Evolutionary conservation across 2,797 vertebrate genomes (phyloP), one percentile per base, ranked within the genome.

Genomic region (Scolopax rusticola): DNA sequence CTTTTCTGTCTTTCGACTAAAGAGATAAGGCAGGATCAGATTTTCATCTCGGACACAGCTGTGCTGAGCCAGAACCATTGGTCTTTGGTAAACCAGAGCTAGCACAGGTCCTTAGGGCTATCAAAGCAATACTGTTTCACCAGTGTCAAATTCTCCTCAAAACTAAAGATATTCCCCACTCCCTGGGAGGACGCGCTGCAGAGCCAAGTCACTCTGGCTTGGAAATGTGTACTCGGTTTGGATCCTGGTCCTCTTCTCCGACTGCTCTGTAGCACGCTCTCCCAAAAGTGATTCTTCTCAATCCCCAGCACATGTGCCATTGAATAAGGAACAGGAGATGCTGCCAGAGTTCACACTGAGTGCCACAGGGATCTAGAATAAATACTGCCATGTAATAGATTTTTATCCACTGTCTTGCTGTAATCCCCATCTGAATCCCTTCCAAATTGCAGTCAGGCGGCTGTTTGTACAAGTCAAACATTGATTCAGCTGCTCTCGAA

Each of bases 391-490:
- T 93, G 94, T 97, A 95, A 96, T 91, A 97, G 96, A 97, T 94
- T 97, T 97, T 97, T 97, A 97, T 96, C 96, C 95, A 90, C 94
- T 88, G 85, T 92, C 71, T 93, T 84, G 79, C 91, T 4, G 2
- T 98, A 98, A 98, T 98, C 96, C 97, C 93, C 69, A 48, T 89
- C 95, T 95, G 96, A 97, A 97, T 97, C 97, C 94, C 93, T 97
- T 97, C 91, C 95, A 96, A 93, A 95, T 93, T 97, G 96, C 94
- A 91, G 92, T 86, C 82, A 75, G 93, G 89, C 16, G 15, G 94
- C 93, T 97, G 93, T 92, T 95, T 92, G 89, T 96, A 91, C 94
- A 96, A 97, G 93, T 96, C 96, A 97, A 98, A 98, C 97, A 97
- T 96, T 96, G 95, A 96, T 97, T 98, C 96, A 96, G 96, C 96